These are phyloP conservation scores for Pemphigus obesinymphae DNA, from an alignment of 1,140 invertebrate species.

Conservation along the genomic window DNA sequence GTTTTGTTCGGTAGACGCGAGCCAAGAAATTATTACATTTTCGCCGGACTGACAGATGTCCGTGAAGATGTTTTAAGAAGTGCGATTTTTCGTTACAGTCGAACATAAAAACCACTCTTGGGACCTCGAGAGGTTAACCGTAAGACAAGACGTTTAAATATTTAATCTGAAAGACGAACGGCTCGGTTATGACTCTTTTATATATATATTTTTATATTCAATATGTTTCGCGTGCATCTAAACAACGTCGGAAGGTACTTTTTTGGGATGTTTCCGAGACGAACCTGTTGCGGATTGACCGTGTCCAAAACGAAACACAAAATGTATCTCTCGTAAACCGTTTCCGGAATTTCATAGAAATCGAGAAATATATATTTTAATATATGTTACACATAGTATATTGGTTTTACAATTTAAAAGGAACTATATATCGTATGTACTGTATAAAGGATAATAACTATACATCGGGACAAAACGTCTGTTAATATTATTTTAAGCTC, in stretches of 20 bases:
- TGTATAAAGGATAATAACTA: no score
- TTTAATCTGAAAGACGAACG: neutral
- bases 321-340: neutral
- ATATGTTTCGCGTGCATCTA: neutral
- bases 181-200: neutral
- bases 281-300: neutral
- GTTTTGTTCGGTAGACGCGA: no score
- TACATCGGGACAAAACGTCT: no score
- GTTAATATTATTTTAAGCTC: neutral
- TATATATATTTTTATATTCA: neutral
- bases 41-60: neutral
- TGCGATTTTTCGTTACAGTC: neutral
- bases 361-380: no score
- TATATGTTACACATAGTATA: no score
- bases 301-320: neutral
- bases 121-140: neutral
- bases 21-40: no score
- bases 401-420: neutral
- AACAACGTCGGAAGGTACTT: neutral
- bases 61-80: neutral
- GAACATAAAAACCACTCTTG: neutral
- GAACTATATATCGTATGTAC: neutral
- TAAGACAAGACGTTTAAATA: conserved; percentile 3
- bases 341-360: neutral
- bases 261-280: neutral